Conservation (phyloP, 2,797 vertebrate genomes). For the Steatocranus sp. region DNA sequence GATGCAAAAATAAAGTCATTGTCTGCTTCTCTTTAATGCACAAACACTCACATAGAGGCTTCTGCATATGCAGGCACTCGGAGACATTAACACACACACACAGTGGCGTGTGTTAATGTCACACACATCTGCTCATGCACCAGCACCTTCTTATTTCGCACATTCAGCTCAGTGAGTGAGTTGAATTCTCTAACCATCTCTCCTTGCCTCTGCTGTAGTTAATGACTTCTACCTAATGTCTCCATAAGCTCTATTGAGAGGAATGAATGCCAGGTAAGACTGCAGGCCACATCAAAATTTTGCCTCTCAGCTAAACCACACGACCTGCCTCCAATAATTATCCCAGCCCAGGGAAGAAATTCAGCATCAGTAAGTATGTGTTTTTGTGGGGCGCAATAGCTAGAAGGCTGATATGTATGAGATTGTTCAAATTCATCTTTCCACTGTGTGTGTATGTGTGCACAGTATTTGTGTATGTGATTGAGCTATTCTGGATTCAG, state of each 20-base stretch:
- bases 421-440: conserved; percentile 28
- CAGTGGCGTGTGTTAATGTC: not conserved
- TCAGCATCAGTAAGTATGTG: not conserved
- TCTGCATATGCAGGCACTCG: not conserved
- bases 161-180: conserved; percentile 26
- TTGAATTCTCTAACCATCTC: conserved; percentile 33
- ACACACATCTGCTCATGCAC: not conserved
- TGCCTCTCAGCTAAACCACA: conserved; percentile 28
- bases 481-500: not conserved
- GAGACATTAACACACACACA: not conserved
- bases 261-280: conserved; percentile 60
- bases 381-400: conserved; percentile 4
- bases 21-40: not conserved
- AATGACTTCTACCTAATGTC: conserved; percentile 67
- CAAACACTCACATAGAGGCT: not conserved
- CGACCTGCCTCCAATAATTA: conserved; percentile 48
- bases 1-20: not conserved
- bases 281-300: conserved; percentile 43
- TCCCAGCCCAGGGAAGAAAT: conserved; percentile 16
- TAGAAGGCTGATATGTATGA: conserved; percentile 6
- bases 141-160: conserved; percentile 21
- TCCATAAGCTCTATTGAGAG: conserved; percentile 61
- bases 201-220: conserved; percentile 52
- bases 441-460: not conserved
- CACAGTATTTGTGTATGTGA: conserved; percentile 3